Evolutionary conservation across 2,797 vertebrate genomes (phyloP), one percentile per base, ranked within the genome.

Genomic region (Gambusia yucatana): DNA sequence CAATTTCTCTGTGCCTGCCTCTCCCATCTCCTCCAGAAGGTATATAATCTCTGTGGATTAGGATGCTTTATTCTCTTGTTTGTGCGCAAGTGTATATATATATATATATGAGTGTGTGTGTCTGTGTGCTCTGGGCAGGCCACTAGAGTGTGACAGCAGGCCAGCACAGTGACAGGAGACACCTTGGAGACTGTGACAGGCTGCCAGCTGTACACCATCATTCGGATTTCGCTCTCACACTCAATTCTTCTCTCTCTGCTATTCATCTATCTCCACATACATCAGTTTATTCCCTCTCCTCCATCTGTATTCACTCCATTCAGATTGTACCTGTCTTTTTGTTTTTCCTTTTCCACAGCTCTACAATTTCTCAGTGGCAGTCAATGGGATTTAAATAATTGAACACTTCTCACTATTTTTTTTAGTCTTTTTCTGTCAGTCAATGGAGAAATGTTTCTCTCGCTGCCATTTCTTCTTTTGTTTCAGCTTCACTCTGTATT

Each of bases 141-240:
- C 94, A 94, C 93, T 94, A 94, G 94, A 94, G 94, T 95, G 93
- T 94, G 94, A 95, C 93, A 95, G 93, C 93, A 93, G 94, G 93
- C 94, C 92, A 94, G 93, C 92, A 90, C 92, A 89, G 91, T 95
- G 94, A 95, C 94, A 95, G 92, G 94, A 94, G 94, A 95, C 94
- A 95, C 93, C 94, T 94, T 95, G 92, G 94, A 94, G 93, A 94
- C 92, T 92, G 92, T 95, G 93, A 94, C 94, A 95, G 94, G 93
- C 91, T 94, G 93, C 93, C 93, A 95, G 94, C 92, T 94, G 94
- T 93, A 94, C 92, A 92, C 92, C 92, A 95, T 95, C 93, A 94
- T 92, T 91, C 86, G 85, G 87, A 91, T 94, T 91, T 93, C 90
- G 89, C 92, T 88, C 90, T 87, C 91, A 87, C 87, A 85, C 91